A percentile compares a stretch with the other conserved stretches of the same genome.
Conservation (phyloP, 2,113 vertebrate genomes). For the Hemichromis elongatus region DNA sequence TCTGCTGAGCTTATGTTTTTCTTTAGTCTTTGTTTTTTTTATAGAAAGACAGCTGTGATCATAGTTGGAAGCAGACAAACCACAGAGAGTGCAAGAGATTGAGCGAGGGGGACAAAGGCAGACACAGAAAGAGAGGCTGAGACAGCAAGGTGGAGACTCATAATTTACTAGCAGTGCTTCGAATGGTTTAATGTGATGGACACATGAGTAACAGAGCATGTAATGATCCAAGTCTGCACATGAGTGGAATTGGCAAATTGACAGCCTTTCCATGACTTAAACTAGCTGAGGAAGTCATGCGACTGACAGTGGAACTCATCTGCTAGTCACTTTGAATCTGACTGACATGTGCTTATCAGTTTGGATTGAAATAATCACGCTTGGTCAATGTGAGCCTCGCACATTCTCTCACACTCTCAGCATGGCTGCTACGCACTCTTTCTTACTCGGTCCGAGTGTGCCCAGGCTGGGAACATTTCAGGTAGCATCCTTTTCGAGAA, state of each 20-base stretch:
- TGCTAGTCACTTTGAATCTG: constrained; percentile 38
- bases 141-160: not conserved
- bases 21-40: not conserved
- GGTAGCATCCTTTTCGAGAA: not conserved
- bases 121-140: not conserved
- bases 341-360: constrained; percentile 43
- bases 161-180: not conserved
- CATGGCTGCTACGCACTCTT: not conserved
- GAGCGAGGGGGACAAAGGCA: not conserved
- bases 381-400: not conserved
- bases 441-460: not conserved
- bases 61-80: not conserved
- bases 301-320: constrained; percentile 10
- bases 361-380: constrained; percentile 1
- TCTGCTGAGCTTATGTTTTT: constrained; percentile 7
- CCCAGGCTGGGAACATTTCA: not conserved
- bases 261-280: constrained; percentile 3
- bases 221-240: constrained; percentile 27
- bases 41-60: constrained; percentile 8
- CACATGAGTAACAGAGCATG: constrained; percentile 18
- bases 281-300: constrained; percentile 24
- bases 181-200: constrained; percentile 23
- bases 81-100: not conserved
- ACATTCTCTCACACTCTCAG: not conserved
- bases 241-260: constrained; percentile 49